A percentile compares a stretch with the other conserved stretches of the same genome.
These are phyloP conservation scores for Apis dorsata DNA, from an alignment of 1,140 invertebrate species.

Conservation along the genomic window DNA sequence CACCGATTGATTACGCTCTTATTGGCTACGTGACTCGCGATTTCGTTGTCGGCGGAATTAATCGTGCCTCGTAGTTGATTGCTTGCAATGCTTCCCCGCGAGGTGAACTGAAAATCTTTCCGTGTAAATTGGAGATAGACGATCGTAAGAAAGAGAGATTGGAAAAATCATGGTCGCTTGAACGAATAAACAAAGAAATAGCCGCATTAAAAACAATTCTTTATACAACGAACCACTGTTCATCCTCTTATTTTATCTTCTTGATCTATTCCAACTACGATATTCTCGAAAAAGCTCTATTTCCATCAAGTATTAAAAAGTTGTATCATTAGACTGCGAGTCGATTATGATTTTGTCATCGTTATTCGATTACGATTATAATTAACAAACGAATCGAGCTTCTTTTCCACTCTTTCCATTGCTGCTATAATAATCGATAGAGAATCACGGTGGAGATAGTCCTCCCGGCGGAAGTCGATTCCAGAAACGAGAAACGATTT, in stretches of 20 bases:
- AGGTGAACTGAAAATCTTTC: not conserved
- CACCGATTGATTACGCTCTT: constrained; percentile 43
- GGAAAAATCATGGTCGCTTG: too few species aligned
- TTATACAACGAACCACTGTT: too few species aligned
- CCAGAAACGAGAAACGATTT: constrained; percentile 33
- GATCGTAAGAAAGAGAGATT: too few species aligned
- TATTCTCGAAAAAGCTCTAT: not conserved
- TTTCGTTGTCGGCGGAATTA: constrained; percentile 29
- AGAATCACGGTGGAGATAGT: constrained; percentile 9
- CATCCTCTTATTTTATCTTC: too few species aligned
- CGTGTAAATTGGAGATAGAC: too few species aligned
- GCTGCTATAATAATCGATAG: constrained; percentile 44
- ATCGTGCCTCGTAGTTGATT: constrained; percentile 19
- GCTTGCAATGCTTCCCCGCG: not conserved
- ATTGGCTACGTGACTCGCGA: constrained; percentile 39
- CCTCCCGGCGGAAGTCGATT: constrained; percentile 52
- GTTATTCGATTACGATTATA: constrained; percentile 55
- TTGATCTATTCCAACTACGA: not conserved
- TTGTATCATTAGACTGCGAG: constrained; percentile 34
- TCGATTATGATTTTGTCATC: constrained; percentile 32
- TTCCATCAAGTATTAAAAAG: not conserved
- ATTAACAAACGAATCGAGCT: constrained; percentile 41
- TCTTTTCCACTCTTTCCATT: constrained; percentile 4
- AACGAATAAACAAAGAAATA: too few species aligned
- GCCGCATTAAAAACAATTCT: too few species aligned